Evolutionary conservation across 2,888 invertebrate genomes (phyloP), one percentile per base, ranked within the genome.

Genomic region (Ectobius pallidus): DNA sequence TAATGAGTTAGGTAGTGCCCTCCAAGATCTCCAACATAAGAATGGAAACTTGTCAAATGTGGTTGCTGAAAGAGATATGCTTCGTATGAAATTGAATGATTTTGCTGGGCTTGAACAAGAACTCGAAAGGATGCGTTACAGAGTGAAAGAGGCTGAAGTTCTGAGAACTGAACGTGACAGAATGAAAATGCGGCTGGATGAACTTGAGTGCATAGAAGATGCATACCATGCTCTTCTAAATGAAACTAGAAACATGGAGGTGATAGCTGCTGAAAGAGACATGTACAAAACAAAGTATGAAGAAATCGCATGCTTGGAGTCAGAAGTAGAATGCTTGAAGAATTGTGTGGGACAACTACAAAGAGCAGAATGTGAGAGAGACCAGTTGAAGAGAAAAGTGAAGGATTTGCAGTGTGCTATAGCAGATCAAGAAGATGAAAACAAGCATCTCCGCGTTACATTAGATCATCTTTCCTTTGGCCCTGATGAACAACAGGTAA

Each of bases 1-100:
- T 69, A 84, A 84, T 69, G 81, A 83, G 7, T 79, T 87, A 9
- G 83, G 84, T 7, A 74, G 14, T 2, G 44, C 58, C 22, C 46
- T 46, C n/a, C 44, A 71, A 25, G 71, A 71, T 14, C 20, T 71
- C 22, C 25, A 62, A 63, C 46, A 44, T n/a, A 58, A 34, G 30
- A 11, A 25, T 46, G 14, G 42, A 16, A 42, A 22, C 58, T 39
- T 16, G 6, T 44, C 44, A 11, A 49, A 49, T n/a, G 16, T 71
- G 44, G n/a, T 42, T 1, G 27, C 25, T 18, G 67, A 65, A 20
- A 65, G 67, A 14, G 52, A 71, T 39, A 22, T 52, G 18, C n/a
- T 71, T 16, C 49, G 65, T 14, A 71, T 71, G 63, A 61, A 62
- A 16, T 32, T 71, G 11, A n/a, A 67, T 3, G 71, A 71, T 27